phyloP scores from a whole-genome alignment of 2,113 vertebrate genomes.

The Corythornis cristatus region DNA sequence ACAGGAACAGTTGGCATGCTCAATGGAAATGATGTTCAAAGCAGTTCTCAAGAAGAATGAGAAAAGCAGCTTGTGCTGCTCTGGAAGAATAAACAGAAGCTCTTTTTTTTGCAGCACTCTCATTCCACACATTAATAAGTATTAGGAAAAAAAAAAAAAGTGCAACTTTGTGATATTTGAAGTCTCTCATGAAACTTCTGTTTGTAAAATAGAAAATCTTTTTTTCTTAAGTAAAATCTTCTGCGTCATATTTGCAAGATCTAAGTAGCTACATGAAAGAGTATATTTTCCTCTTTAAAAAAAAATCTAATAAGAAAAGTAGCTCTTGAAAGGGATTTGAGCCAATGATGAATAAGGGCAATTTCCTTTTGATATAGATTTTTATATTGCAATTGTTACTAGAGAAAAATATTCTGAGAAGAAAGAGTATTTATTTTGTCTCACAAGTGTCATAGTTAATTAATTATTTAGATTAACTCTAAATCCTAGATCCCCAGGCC shows the following conservation, averaged over 20 bases:
- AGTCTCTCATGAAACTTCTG: not conserved
- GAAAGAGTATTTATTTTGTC: not conserved
- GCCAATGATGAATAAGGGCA: not conserved
- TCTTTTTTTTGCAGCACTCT: conserved; percentile 5
- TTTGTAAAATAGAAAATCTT: not conserved
- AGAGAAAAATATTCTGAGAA: not conserved
- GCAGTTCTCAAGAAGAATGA: conserved; percentile 51
- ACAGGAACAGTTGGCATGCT: conserved; percentile 59
- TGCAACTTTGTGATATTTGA: not conserved
- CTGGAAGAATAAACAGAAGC: conserved; percentile 41
- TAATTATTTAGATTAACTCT: not conserved
- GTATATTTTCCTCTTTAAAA: not conserved
- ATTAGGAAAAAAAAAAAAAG: not conserved
- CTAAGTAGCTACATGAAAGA: not conserved
- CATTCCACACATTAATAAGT: conserved; percentile 14
- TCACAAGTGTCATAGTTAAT: not conserved
- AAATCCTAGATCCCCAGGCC: not conserved
- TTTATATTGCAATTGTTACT: not conserved
- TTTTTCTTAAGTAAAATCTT: not conserved
- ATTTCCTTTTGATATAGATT: not conserved
- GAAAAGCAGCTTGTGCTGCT: conserved; percentile 59
- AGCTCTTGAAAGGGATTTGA: not conserved
- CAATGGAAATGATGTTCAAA: conserved; percentile 73
- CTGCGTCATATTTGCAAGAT: not conserved
- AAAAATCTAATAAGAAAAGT: not conserved